Percentiles rank a stretch among this genome's conserved stretches.
Conservation (phyloP, 2,888 invertebrate species). For the Deilephila elpenor region DNA sequence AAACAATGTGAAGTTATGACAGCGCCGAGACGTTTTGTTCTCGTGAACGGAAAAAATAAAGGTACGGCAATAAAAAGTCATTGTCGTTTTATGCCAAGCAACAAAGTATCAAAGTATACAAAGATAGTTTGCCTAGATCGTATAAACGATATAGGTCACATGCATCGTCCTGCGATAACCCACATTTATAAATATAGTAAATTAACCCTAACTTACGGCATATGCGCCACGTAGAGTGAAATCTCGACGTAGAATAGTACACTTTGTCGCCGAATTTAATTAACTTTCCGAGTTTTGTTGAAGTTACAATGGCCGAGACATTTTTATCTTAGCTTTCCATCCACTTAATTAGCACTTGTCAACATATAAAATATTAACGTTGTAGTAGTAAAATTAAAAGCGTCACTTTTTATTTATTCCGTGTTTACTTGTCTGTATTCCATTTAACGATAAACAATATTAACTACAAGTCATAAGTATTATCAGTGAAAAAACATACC, state of each 20-base stretch:
- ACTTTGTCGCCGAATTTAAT: constrained; percentile 55
- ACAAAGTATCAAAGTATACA: constrained; percentile 25
- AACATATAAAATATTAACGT: neutral
- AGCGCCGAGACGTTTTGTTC: constrained; percentile 44
- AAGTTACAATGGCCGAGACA: neutral
- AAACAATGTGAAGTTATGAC: constrained; percentile 48
- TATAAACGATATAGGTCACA: constrained; percentile 54
- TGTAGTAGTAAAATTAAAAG: neutral
- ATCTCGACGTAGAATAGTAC: constrained; percentile 52
- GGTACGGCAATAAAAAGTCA: constrained; percentile 46
- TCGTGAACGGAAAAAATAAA: constrained; percentile 46
- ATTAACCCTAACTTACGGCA: constrained; percentile 51
- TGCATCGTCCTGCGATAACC: constrained; percentile 41
- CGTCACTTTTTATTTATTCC: neutral
- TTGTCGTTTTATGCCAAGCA: constrained; percentile 36
- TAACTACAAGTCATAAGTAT: constrained; percentile 1
- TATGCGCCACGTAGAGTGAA: constrained; percentile 36
- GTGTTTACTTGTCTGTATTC: constrained; percentile 3
- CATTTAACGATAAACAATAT: constrained; percentile 24
- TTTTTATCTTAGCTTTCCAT: constrained; percentile 1
- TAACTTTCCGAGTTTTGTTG: constrained; percentile 36
- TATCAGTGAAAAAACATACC: constrained; percentile 17
- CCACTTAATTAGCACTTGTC: constrained; percentile 8
- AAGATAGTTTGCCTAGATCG: constrained; percentile 12
- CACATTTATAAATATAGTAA: constrained; percentile 44